Conservation (phyloP, 1,140 invertebrate species). For the Nephila pilipes region DNA sequence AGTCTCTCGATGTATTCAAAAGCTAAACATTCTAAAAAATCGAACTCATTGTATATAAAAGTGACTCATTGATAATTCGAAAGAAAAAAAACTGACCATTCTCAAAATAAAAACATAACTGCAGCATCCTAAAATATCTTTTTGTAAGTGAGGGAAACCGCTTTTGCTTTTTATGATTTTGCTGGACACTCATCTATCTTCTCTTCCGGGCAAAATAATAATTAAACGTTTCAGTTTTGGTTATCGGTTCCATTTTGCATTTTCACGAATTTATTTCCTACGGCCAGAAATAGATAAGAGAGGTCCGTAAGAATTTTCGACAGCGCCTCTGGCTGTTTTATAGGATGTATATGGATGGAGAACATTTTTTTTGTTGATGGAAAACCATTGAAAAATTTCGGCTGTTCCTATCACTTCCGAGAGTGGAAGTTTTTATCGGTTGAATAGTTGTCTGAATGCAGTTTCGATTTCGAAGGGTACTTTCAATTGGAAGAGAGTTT, state of each 20-base stretch:
- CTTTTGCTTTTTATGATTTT: neutral
- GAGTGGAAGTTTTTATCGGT: neutral
- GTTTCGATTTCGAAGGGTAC: neutral
- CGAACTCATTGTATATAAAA: neutral
- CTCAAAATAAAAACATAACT: neutral
- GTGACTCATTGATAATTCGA: neutral
- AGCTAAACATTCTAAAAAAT: no score
- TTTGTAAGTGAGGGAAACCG: neutral
- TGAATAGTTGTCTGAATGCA: neutral
- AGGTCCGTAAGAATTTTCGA: neutral
- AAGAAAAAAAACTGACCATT: conserved; percentile 4
- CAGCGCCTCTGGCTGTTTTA: neutral
- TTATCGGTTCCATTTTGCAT: neutral
- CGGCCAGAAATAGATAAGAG: neutral
- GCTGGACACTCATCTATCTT: neutral
- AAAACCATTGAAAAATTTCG: neutral
- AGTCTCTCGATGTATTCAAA: no score
- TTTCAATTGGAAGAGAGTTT: neutral
- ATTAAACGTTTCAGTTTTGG: neutral
- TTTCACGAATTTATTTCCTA: neutral
- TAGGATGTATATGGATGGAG: neutral
- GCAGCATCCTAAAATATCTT: neutral
- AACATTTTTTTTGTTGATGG: neutral
- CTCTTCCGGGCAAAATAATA: neutral
- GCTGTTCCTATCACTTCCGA: neutral